A percentile compares a stretch with the other conserved stretches of the same genome.
These are phyloP conservation scores for Helleia helle DNA, from an alignment of 2,888 invertebrate species.

Conservation along the genomic window DNA sequence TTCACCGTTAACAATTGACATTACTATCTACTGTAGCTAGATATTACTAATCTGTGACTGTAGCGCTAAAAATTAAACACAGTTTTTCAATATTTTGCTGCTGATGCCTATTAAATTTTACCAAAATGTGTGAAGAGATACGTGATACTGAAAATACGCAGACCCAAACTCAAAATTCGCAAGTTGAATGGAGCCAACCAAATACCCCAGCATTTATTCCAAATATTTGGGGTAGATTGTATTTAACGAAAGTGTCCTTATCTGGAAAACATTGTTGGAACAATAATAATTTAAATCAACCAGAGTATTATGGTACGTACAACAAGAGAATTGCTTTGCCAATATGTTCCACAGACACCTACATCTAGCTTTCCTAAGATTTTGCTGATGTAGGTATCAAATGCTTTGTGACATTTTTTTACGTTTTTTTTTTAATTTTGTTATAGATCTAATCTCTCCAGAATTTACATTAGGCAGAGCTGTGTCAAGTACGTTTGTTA, in stretches of 20 bases:
- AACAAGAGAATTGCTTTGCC: too few relatives aligned
- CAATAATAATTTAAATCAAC: slow-evolving; percentile 27
- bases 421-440: too few relatives aligned
- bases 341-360: too few relatives aligned
- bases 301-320: slow-evolving; percentile 53
- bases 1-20: too few relatives aligned
- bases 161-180: slow-evolving; percentile 64
- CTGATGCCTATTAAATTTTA: not conserved
- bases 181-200: slow-evolving; percentile 61
- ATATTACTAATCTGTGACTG: too few relatives aligned
- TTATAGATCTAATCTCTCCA: slow-evolving; percentile 67
- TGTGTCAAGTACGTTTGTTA: slow-evolving; percentile 58
- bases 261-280: slow-evolving; percentile 49
- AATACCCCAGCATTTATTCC: slow-evolving; percentile 52
- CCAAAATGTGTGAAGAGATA: slow-evolving; percentile 46
- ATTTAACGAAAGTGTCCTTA: slow-evolving; percentile 46
- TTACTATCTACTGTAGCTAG: too few relatives aligned
- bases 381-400: too few relatives aligned
- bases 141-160: slow-evolving; percentile 47
- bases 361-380: too few relatives aligned
- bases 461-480: slow-evolving; percentile 72
- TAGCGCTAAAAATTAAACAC: not conserved
- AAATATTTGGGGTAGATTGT: slow-evolving; percentile 69
- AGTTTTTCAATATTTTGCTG: not conserved
- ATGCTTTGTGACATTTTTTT: too few relatives aligned